Evolutionary conservation across 2,113 vertebrate genomes (phyloP).

Genomic region (Rhipidura dahli): DNA sequence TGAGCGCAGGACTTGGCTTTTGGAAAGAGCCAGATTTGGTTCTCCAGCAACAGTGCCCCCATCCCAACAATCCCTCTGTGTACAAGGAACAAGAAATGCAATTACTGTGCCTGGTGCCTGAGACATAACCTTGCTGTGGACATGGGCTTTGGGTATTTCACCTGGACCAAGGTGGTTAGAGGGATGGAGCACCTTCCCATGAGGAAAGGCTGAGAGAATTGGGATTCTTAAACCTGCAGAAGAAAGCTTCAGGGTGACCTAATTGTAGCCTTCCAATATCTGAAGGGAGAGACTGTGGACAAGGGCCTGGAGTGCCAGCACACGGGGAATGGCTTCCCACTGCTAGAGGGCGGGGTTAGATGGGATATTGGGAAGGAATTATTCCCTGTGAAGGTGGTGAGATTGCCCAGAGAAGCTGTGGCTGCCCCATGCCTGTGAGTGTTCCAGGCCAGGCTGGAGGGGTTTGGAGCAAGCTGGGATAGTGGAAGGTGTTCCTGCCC

Average conservation of each 20-base stretch:
- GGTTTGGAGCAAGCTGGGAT: background rate
- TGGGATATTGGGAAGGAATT: background rate
- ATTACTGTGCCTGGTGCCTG: background rate
- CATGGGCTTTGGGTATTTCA: background rate
- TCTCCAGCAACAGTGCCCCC: background rate
- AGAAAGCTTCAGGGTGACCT: background rate
- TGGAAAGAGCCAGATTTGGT: background rate
- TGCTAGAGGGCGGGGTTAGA: background rate
- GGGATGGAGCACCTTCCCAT: background rate
- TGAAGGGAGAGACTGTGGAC: background rate
- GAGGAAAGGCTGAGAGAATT: background rate
- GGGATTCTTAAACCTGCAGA: background rate
- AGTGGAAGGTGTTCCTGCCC: background rate
- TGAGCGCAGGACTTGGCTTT: rapidly evolving
- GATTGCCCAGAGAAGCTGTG: background rate
- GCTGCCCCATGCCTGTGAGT: background rate
- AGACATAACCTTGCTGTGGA: background rate
- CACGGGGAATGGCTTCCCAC: background rate
- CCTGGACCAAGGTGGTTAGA: background rate
- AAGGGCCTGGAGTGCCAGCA: background rate
- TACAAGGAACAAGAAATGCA: background rate
- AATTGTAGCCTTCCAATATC: background rate
- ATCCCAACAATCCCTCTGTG: background rate
- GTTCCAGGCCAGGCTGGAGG: background rate
- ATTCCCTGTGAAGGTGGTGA: background rate